Percentiles rank a stretch among this genome's conserved stretches.
Evolutionary conservation across 2,113 vertebrate species (phyloP).

Genomic region (Cisticola juncidis): DNA sequence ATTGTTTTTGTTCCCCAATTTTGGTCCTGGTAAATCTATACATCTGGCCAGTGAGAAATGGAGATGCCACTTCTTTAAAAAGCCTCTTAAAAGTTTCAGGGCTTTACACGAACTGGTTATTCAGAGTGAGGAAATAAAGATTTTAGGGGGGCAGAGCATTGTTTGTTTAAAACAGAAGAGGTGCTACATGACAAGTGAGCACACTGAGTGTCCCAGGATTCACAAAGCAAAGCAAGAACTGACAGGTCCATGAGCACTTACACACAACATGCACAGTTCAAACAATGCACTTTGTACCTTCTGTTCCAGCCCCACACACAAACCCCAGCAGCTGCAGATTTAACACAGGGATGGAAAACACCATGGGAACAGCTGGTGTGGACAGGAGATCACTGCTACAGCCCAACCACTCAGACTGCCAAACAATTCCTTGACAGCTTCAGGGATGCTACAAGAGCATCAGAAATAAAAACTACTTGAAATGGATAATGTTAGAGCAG

Average conservation of each 20-base stretch:
- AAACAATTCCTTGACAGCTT: background rate
- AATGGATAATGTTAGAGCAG: background rate
- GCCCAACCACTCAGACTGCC: background rate
- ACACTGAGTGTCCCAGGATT: background rate
- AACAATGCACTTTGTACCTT: background rate
- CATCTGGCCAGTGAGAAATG: background rate
- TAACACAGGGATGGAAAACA: background rate
- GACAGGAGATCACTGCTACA: background rate
- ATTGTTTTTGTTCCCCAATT: background rate
- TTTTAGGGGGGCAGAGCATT: background rate
- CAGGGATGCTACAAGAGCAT: background rate
- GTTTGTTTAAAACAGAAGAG: background rate
- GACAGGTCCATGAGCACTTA: background rate
- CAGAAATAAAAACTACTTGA: background rate
- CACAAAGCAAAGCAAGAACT: background rate
- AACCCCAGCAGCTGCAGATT: background rate
- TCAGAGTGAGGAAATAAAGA: background rate
- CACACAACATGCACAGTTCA: background rate
- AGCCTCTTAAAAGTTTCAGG: background rate
- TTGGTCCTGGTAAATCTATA: background rate
- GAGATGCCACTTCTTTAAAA: background rate
- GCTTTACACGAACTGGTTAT: background rate
- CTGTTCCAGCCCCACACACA: background rate
- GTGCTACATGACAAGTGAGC: background rate
- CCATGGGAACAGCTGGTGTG: background rate